A percentile compares a stretch with the other conserved stretches of the same genome.
Evolutionary conservation across 1,140 invertebrate genomes (phyloP).

Genomic region (Octopus sinensis): DNA sequence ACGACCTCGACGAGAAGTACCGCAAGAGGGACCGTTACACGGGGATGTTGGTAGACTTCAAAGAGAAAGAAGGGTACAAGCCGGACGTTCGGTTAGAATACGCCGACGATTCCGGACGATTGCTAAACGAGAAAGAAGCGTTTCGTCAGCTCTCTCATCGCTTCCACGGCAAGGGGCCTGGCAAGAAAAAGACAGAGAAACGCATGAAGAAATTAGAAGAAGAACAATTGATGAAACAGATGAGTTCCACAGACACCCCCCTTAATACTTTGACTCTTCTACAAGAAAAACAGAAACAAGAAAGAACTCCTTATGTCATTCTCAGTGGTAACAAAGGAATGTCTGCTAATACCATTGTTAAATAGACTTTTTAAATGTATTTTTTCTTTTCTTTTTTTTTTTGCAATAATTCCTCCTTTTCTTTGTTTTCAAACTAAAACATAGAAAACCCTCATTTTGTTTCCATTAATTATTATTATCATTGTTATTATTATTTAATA

Average conservation of each 20-base stretch:
- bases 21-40: conserved; percentile 73
- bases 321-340: conserved; percentile 74
- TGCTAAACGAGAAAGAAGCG: conserved; percentile 91
- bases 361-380: not conserved
- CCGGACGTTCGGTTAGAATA: conserved; percentile 97
- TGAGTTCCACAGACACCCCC: conserved; percentile 98
- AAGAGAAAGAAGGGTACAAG: conserved; percentile 88
- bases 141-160: conserved; percentile 87
- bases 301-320: conserved; percentile 90
- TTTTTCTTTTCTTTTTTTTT: no score
- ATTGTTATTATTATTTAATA: no score
- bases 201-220: conserved; percentile 92
- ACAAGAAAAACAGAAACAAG: conserved; percentile 94
- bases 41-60: conserved; percentile 82
- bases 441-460: no score
- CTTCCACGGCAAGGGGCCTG: conserved; percentile 98
- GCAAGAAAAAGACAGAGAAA: conserved; percentile 98
- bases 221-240: conserved; percentile 94
- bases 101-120: conserved; percentile 90
- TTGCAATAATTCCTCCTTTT: no score
- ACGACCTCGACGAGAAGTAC: conserved; percentile 77
- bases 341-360: conserved; percentile 23
- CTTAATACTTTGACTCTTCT: conserved; percentile 89
- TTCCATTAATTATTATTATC: no score
- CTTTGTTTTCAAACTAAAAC: no score